Conservation (phyloP, 2,113 vertebrate species). For the Piprites chloris region DNA sequence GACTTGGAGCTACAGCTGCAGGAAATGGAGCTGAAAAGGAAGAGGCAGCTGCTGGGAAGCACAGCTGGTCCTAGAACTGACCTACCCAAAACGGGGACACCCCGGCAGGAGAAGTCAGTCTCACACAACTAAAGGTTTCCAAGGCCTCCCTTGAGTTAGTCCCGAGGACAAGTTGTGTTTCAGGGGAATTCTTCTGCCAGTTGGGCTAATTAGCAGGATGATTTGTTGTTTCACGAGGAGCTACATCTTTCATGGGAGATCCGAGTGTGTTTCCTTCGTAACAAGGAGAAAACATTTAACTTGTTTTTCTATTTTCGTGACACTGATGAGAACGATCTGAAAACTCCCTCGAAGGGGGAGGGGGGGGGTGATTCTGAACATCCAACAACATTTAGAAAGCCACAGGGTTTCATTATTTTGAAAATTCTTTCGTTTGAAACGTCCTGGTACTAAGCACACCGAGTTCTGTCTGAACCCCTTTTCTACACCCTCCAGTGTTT, state of each 20-base stretch:
- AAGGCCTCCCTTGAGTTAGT: background rate
- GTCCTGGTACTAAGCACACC: background rate
- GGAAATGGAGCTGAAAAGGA: background rate
- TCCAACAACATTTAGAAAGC: background rate
- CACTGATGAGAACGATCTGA: background rate
- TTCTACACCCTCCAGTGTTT: background rate
- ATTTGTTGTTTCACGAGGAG: constrained; percentile 47
- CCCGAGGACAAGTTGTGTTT: background rate
- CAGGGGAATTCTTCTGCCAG: background rate
- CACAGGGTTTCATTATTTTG: background rate
- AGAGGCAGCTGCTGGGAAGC: background rate
- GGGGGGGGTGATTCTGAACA: background rate
- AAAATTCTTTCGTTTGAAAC: background rate
- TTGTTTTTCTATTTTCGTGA: background rate
- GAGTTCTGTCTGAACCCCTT: background rate
- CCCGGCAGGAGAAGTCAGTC: background rate
- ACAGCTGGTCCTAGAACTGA: too few species aligned
- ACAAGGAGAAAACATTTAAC: background rate
- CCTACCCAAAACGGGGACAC: background rate
- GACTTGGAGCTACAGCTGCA: background rate
- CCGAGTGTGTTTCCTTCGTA: background rate
- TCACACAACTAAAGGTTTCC: background rate
- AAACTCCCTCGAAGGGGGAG: background rate
- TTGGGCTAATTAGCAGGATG: constrained; percentile 14
- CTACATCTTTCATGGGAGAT: constrained; percentile 10